Conservation (phyloP, 2,113 vertebrate genomes). For the Tragelaphus imberbis region DNA sequence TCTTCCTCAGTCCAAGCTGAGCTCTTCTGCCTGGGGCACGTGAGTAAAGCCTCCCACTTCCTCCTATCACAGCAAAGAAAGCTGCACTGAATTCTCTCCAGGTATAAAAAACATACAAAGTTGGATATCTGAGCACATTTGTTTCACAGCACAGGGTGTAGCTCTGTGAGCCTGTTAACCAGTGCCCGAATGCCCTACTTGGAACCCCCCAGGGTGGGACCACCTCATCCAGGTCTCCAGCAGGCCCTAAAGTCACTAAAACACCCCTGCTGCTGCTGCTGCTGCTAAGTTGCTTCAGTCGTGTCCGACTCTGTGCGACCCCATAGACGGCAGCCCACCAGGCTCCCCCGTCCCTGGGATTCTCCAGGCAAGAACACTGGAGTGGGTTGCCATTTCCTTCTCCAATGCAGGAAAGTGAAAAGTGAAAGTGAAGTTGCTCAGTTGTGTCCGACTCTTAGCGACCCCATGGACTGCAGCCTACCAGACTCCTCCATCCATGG, state of each 20-base stretch:
- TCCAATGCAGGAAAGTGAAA: too few relatives aligned
- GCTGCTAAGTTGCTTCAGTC: neutral
- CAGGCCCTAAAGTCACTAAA: neutral
- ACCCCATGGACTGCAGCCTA: neutral
- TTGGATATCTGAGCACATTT: accelerated
- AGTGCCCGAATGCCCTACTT: neutral
- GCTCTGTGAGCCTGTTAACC: neutral
- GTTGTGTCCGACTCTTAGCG: too few relatives aligned
- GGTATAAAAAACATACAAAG: neutral
- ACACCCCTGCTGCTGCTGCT: neutral
- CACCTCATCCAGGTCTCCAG: too few relatives aligned
- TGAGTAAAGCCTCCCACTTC: neutral
- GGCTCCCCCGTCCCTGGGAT: neutral
- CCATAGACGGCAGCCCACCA: neutral
- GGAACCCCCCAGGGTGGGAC: neutral
- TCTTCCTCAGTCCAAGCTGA: neutral
- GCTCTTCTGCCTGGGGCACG: neutral
- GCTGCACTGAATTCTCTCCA: neutral
- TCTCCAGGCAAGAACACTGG: neutral
- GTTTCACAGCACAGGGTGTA: too few relatives aligned
- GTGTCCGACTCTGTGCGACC: neutral
- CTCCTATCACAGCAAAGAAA: neutral
- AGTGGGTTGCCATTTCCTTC: neutral
- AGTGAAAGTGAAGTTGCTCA: too few relatives aligned
- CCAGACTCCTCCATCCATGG: too few relatives aligned